Conservation (phyloP, 1,140 invertebrate genomes). For the Saccostrea cuccullata region DNA sequence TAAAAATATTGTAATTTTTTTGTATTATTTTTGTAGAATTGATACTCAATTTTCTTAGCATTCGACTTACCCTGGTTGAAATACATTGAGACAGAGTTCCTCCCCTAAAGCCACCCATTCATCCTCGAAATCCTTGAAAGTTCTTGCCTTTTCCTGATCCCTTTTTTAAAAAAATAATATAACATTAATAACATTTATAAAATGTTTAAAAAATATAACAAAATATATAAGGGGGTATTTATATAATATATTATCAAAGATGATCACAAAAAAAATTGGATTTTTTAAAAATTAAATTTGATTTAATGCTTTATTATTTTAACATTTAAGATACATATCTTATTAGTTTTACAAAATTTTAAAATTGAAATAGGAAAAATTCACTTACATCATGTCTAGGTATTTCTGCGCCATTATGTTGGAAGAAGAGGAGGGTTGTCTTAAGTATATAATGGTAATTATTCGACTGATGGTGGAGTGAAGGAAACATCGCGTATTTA, state of each 20-base stretch:
- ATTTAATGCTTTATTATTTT: slow-evolving; percentile 12
- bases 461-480: neutral
- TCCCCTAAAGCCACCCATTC: neutral
- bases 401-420: slow-evolving; percentile 16
- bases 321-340: slow-evolving; percentile 23
- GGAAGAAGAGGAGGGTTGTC: neutral
- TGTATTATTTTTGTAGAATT: slow-evolving; percentile 11
- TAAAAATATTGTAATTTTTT: slow-evolving; percentile 19
- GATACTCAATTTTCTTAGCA: neutral
- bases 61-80: slow-evolving; percentile 6
- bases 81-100: neutral
- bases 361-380: neutral
- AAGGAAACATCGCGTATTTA: neutral
- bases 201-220: slow-evolving; percentile 22
- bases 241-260: slow-evolving; percentile 8
- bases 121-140: neutral
- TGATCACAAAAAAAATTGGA: neutral
- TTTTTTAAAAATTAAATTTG: neutral
- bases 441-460: neutral
- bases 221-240: slow-evolving; percentile 13
- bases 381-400: slow-evolving; percentile 12
- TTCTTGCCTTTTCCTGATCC: slow-evolving; percentile 5
- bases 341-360: slow-evolving; percentile 25
- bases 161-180: slow-evolving; percentile 13
- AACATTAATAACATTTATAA: neutral